Base-by-base conservation (phyloP, 2,113 vertebrate genomes). In the Saccopteryx bilineata region DNA sequence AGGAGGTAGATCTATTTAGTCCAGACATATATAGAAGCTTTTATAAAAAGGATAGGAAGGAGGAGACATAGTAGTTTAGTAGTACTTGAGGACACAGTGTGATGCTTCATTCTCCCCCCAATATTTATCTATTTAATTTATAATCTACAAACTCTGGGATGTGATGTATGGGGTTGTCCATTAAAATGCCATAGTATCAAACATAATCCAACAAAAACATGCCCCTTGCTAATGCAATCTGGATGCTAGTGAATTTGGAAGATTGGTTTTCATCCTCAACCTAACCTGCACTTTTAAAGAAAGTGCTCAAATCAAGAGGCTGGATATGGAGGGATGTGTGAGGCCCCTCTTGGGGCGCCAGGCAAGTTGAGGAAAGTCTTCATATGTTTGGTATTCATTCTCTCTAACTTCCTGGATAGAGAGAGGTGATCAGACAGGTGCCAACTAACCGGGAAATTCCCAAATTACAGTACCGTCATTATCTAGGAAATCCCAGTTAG, bases 231-330 rank as follows among this genome's bases (percentile, higher is more conserved):
- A 17, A 87, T 80, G 7, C 1, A 31, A 74, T 93, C 84, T 91
- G 33, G 33, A 52, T 71, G 33, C n/a, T 5, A 58, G 14, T 81
- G n/a, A 68, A 19, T 66, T 39, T 39, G 39, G 46, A 84, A 10
- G 24, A 11, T 39, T 71, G 48, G 3, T 84, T 91, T 87, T 86
- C 14, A 69, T 69, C 23, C 9, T 96, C 26, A 91, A 21, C 15
- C 11, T 9, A n/a, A 17, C 26, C 39, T 14, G 39, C 9, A 31
- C 66, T 91, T 78, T 86, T n/a, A 89, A 66, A 48, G 48, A 72
- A 84, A 1, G 2, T 48, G 7, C 7, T 83, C 65, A 56, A 72
- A 56, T 46, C 6, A 87, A 28, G 8, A 69, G 5, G 5, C 13
- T 72, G 26, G 5, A 15, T 24, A 9, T 68, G 18, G n/a, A 56